Evolutionary conservation across 35 echinoderm and acorn worm genomes (phyloP).

Genomic region (Lytechinus pictus): DNA sequence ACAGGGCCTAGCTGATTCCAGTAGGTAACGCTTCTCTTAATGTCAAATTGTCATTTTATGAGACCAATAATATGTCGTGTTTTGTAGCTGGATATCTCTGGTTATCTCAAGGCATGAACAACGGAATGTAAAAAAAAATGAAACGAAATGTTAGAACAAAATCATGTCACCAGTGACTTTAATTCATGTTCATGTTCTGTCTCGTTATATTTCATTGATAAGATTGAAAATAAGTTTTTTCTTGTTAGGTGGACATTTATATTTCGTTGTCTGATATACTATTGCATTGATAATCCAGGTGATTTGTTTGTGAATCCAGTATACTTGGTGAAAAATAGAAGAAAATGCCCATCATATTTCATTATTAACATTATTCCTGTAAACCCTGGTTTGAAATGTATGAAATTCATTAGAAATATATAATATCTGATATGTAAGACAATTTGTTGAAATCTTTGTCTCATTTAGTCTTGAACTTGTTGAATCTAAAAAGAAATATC

Average conservation of each 20-base stretch:
- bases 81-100: not conserved
- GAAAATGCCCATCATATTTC: not conserved
- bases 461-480: not conserved
- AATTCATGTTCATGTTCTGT: not conserved
- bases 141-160: not conserved
- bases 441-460: not conserved
- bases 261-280: not conserved
- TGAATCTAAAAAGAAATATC: not conserved
- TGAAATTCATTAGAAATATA: not conserved
- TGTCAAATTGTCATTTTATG: not conserved
- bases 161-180: not conserved
- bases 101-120: not conserved
- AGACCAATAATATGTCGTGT: not conserved
- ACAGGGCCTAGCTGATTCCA: no score
- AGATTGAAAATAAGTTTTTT: not conserved
- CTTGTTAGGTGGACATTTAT: not conserved
- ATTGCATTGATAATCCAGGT: not conserved
- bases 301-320: not conserved
- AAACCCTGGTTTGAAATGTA: not conserved
- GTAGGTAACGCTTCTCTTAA: no score
- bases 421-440: not conserved
- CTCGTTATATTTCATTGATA: not conserved
- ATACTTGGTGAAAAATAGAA: not conserved
- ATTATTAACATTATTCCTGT: conserved; percentile 30
- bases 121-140: not conserved